Percentiles rank a stretch among this genome's conserved stretches.
Conservation (phyloP, 2,797 vertebrate genomes). For the Crocodylus rhombifer region DNA sequence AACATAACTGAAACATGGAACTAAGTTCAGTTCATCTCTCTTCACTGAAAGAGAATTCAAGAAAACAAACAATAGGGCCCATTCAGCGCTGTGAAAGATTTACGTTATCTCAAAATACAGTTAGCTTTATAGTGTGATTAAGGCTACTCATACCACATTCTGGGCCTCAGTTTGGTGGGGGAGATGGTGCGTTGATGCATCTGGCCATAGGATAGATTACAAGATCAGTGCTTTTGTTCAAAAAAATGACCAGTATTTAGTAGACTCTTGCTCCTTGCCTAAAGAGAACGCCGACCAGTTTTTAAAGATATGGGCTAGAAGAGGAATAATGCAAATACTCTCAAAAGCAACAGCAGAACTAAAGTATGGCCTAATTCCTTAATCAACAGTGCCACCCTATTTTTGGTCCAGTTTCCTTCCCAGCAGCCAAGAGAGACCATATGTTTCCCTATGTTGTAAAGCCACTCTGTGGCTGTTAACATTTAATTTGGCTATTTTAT, state of each 20-base stretch:
- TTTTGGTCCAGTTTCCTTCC: not conserved
- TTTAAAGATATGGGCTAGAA: not conserved
- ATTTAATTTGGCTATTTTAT: not conserved
- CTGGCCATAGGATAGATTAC: not conserved
- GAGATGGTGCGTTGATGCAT: not conserved
- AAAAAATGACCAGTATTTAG: not conserved
- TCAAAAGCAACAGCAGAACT: not conserved
- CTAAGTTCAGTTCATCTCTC: not conserved
- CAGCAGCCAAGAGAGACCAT: not conserved
- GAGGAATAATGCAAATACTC: not conserved
- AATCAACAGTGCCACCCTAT: not conserved
- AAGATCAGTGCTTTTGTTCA: not conserved
- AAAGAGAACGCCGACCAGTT: not conserved
- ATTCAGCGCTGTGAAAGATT: conserved; percentile 23
- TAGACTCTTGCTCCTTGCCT: not conserved
- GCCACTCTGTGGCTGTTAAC: not conserved
- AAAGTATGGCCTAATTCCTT: not conserved
- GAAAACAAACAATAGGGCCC: not conserved
- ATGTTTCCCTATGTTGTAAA: not conserved
- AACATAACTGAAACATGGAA: not conserved
- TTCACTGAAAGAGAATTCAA: not conserved
- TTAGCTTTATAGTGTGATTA: not conserved
- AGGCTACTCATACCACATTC: not conserved
- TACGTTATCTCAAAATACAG: not conserved
- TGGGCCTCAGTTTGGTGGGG: not conserved